Base-by-base conservation (phyloP, 1,140 invertebrate genomes). In the Solen grandis region DNA sequence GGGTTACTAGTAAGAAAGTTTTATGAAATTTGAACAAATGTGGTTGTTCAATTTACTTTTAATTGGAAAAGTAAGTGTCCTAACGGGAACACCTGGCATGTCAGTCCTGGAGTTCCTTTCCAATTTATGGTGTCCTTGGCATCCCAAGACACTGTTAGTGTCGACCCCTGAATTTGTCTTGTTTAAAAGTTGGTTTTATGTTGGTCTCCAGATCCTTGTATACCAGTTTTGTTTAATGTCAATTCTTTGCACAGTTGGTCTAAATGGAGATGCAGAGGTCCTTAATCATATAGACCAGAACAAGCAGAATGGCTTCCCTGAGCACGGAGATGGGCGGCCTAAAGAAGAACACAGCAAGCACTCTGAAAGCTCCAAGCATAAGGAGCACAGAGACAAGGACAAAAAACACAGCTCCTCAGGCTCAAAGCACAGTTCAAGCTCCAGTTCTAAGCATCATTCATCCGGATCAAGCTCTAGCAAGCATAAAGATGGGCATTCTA, bases 361-460 rank as follows among this genome's bases (percentile, higher is more conserved):
- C 79, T 75, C 62, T 14, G 19, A 65, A n/a, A 38, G 62, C 41
- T 35, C 50, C 73, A 27, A 60, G 41, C 31, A 65, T 54, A 60
- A 76, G 19, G 70, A 85, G 38, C 92, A 93, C 60, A 86, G 87
- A 25, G 86, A 86, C 84, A 87, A 73, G 74, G 83, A 46, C 88
- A 88, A 94, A 33, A 94, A 93, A 68, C 92, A 93, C 84, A 91
- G 92, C 75, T 84, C 89, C 63, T 90, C 92, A 46, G 90, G 90
- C 50, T 88, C 92, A 55, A 90, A 88, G 74, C 86, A 89, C 65
- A 88, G 84, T 54, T 85, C 85, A 57, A 84, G 81, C 59, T 82
- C 79, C 3, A 63, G 63, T 38, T 69, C 63, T 5, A 80, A 76
- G 66, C 33, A 63, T 41, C 41, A 46, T 46, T 38, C 59, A 4